Evolutionary conservation across 2,797 vertebrate species (phyloP), one percentile per base, ranked within the genome.

Genomic region (Falco cherrug): DNA sequence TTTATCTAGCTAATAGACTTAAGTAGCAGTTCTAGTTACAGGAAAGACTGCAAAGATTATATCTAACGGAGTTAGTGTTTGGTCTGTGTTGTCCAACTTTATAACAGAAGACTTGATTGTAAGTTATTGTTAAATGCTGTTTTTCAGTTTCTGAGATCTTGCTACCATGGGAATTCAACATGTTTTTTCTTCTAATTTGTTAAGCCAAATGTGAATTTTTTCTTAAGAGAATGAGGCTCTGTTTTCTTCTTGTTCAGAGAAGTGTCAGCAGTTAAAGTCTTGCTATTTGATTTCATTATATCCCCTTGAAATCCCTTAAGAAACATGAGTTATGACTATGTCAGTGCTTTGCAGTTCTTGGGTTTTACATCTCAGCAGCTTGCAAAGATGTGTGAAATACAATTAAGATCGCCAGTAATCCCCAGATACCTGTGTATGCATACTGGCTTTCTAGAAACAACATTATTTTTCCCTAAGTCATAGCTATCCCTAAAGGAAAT

Each of bases 91-190:
- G 68, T 83, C 43, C 64, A 83, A 54, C 37, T 51, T 73, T 59
- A 1, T 70, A 95, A 95, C 77, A 92, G 92, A 90, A 85, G 45
- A n/a, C 60, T 70, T 91, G n/a, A 50, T 80, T 92, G 69, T 80
- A 74, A 80, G 59, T 84, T 92, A 74, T 35, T 92, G 64, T 90
- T 89, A 83, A 82, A 63, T 79, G 22, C 24, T 70, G 61, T 28
- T 96, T 84, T 94, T 91, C 90, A 74, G 39, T 77, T 87, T 19
- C 37, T 28, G 56, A 93, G 48, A n/a, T 54, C 54, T 45, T 84
- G 63, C 87, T 89, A 45, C 56, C 50, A 29, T 64, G 53, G 64
- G 31, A 93, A 94, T 77, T 90, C n/a, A 70, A 25, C 1, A 5
- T n/a, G 35, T 70, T 87, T 75, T 90, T 92, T 81, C 13, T 61